These are phyloP conservation scores for Cataglyphis rosenhaueri DNA, from an alignment of 2,888 invertebrate genomes.

Conservation along the genomic window DNA sequence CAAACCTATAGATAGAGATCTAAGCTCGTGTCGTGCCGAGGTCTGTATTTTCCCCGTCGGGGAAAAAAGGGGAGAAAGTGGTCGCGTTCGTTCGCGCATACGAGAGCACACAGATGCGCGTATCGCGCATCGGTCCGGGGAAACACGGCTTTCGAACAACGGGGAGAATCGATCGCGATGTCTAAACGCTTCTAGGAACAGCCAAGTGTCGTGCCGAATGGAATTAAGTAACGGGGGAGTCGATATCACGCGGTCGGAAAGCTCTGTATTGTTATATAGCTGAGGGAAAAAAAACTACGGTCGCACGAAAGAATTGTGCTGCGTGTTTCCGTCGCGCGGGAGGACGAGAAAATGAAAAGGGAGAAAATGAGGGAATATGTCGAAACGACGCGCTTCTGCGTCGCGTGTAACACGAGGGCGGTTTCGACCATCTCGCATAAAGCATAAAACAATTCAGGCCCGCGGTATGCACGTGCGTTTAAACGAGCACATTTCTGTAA, in stretches of 20 bases:
- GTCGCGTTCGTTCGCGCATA: constrained; percentile 42
- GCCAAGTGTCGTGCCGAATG: constrained; percentile 73
- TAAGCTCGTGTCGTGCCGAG: constrained; percentile 33
- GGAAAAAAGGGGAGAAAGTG: constrained; percentile 29
- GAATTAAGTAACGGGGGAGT: constrained; percentile 75
- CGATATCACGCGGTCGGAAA: constrained; percentile 61
- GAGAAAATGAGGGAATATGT: background rate
- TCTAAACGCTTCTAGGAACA: constrained; percentile 75
- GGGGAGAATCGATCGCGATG: constrained; percentile 71
- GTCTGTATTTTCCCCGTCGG: constrained; percentile 37
- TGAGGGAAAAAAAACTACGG: constrained; percentile 35
- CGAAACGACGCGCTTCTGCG: constrained; percentile 57
- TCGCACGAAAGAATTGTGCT: constrained; percentile 63
- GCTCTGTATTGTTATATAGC: constrained; percentile 49
- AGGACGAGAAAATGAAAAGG: constrained; percentile 48
- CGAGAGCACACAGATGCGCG: constrained; percentile 39
- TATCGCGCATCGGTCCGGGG: constrained; percentile 55
- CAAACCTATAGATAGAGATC: constrained; percentile 42
- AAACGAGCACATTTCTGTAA: constrained; percentile 28
- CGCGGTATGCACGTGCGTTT: constrained; percentile 5
- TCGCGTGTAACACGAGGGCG: constrained; percentile 56
- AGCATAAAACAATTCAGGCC: constrained; percentile 1
- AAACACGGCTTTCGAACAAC: constrained; percentile 68
- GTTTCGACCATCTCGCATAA: constrained; percentile 61
- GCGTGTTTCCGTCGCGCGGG: constrained; percentile 60